Evolutionary conservation across 1,140 invertebrate species (phyloP), one percentile per base, ranked within the genome.

Genomic region (Cydia amplana): DNA sequence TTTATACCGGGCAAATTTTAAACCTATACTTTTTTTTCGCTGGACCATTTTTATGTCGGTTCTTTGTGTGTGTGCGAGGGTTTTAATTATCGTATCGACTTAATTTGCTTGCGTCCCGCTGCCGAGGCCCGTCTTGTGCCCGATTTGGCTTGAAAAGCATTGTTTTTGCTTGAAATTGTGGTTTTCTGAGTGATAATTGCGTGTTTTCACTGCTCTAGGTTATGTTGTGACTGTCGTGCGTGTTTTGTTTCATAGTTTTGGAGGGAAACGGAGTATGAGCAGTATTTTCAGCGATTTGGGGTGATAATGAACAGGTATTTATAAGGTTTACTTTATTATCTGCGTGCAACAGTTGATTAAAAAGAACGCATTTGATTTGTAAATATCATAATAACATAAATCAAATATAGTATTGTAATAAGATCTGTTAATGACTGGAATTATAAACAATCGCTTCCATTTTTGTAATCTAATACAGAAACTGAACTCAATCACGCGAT

Each of bases 1-100:
- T 91, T 92, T 93, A 93, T 93, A 91, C 92, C 92, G 91, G 92
- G 91, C 82, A 93, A 93, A 93, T 91, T 92, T 91, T 91, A 91
- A 90, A 92, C 86, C 88, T 93, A 93, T 92, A 93, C 91, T 92
- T 93, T 92, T 93, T 93, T 93, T 93, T 88, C 83, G 82, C 80
- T 86, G 85, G 82, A 81, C 85, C 88, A 90, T 90, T 92, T 91
- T 92, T 92, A 90, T 89, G 89, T 91, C 87, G 89, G 89, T 87
- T 84, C 91, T 91, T 87, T 91, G 85, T 87, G 81, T 92, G 89
- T 92, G 91, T 93, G 90, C 85, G 91, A 85, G 86, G 84, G 85
- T 87, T 93, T 93, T 93, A 93, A 93, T 93, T 93, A 93, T 60
- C 89, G 91, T 93, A 93, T 93, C 86, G 92, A 93, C 92, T 93